Conservation (phyloP, 37 sponge, comb jelly and placozoan species). For the Spongilla lacustris region DNA sequence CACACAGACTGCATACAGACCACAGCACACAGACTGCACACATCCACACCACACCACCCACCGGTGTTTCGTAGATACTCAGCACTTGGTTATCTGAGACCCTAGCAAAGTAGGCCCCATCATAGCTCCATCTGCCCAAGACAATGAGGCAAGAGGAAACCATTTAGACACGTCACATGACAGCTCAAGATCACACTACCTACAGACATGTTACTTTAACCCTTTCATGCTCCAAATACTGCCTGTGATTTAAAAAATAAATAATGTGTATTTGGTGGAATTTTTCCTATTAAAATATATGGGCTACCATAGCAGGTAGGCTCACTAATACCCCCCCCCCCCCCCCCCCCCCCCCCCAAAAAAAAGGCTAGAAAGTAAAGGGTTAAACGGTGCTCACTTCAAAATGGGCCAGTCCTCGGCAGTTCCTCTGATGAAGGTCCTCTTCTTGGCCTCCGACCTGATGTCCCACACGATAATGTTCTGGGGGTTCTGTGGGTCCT, state of each 20-base stretch:
- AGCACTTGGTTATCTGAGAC: slow-evolving; percentile 68
- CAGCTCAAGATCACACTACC: too few species aligned
- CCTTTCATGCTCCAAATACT: too few species aligned
- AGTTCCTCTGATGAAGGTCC: slow-evolving; percentile 66
- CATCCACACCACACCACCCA: slow-evolving; percentile 47
- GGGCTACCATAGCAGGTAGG: too few species aligned
- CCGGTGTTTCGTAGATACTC: slow-evolving; percentile 84
- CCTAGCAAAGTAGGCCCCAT: slow-evolving; percentile 87
- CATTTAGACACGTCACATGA: too few species aligned
- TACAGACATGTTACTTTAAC: background rate
- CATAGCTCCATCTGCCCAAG: slow-evolving; percentile 93
- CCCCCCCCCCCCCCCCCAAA: background rate
- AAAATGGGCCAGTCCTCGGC: slow-evolving; percentile 92
- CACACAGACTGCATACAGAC: background rate
- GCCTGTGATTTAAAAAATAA: too few species aligned
- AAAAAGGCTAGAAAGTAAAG: background rate
- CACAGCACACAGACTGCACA: background rate
- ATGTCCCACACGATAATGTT: slow-evolving; percentile 90
- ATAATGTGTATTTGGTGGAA: too few species aligned
- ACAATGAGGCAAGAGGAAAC: too few species aligned
- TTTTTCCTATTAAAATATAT: too few species aligned
- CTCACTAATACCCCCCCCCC: too few species aligned
- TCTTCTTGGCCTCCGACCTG: slow-evolving; percentile 70
- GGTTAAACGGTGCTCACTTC: slow-evolving; percentile 65
- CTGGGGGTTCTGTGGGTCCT: slow-evolving; percentile 70